These are phyloP conservation scores for Alentia gelatinosa DNA, from an alignment of 2,888 invertebrate species.

Conservation along the genomic window DNA sequence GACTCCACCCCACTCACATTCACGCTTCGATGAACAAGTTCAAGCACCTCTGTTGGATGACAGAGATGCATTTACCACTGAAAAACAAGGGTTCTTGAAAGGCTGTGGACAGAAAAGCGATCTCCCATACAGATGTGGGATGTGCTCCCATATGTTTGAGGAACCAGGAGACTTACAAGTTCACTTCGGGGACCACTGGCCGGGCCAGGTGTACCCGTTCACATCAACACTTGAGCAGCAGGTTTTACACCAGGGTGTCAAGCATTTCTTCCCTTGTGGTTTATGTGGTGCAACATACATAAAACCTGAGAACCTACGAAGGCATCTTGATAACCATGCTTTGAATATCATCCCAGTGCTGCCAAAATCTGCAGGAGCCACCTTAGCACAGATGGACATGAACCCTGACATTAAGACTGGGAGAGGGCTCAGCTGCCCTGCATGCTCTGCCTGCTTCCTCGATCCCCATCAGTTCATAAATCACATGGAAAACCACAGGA, in stretches of 20 bases:
- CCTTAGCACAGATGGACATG: background rate
- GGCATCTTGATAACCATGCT: background rate
- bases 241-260: background rate
- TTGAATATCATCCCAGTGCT: background rate
- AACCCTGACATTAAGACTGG: background rate
- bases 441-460: background rate
- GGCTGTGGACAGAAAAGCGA: background rate
- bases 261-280: background rate
- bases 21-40: no score
- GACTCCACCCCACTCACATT: background rate
- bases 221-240: background rate
- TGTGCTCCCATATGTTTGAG: constrained; percentile 20
- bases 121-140: background rate
- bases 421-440: background rate
- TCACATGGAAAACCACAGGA: background rate
- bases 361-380: background rate
- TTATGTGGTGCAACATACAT: constrained; percentile 20
- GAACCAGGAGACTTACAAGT: constrained; percentile 40
- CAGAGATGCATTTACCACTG: background rate
- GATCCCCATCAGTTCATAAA: background rate
- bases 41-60: background rate
- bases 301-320: background rate
- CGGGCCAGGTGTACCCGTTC: constrained; percentile 27
- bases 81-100: background rate
- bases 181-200: constrained; percentile 31